Conservation (phyloP, 2,797 vertebrate genomes). For the Strix occidentalis region DNA sequence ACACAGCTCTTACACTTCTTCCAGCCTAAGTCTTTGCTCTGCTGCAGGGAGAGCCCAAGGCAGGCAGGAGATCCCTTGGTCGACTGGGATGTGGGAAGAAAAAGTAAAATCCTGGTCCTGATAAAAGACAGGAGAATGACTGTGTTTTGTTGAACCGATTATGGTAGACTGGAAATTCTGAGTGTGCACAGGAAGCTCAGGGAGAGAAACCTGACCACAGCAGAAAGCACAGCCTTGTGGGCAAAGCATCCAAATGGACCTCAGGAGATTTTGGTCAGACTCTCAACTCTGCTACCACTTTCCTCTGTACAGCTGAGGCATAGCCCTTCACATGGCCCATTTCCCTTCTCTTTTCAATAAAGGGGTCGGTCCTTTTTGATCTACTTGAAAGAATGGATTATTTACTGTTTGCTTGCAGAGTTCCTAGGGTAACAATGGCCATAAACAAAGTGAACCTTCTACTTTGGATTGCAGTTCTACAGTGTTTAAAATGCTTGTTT, state of each 20-base stretch:
- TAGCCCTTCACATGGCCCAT: background rate
- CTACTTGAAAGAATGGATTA: background rate
- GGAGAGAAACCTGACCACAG: background rate
- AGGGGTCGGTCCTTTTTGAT: background rate
- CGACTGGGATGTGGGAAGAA: background rate
- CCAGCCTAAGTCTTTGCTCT: background rate
- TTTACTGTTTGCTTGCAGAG: background rate
- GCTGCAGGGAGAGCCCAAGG: background rate
- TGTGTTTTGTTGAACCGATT: rapidly evolving
- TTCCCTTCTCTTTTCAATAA: background rate
- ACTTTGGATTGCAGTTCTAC: background rate
- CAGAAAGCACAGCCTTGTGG: background rate
- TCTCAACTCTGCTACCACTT: background rate
- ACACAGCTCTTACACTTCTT: background rate
- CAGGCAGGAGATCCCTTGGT: background rate
- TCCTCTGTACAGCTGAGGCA: background rate
- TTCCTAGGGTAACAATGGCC: background rate
- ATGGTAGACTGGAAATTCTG: background rate
- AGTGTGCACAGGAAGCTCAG: background rate
- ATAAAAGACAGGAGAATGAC: background rate
- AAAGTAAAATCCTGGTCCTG: background rate
- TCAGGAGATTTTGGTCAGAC: background rate
- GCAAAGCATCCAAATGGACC: background rate
- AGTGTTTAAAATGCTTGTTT: background rate
- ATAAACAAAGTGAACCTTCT: background rate